A percentile compares a stretch with the other conserved stretches of the same genome.
Evolutionary conservation across 2,888 invertebrate species (phyloP).

Genomic region (Callyntrura guangdongensis): DNA sequence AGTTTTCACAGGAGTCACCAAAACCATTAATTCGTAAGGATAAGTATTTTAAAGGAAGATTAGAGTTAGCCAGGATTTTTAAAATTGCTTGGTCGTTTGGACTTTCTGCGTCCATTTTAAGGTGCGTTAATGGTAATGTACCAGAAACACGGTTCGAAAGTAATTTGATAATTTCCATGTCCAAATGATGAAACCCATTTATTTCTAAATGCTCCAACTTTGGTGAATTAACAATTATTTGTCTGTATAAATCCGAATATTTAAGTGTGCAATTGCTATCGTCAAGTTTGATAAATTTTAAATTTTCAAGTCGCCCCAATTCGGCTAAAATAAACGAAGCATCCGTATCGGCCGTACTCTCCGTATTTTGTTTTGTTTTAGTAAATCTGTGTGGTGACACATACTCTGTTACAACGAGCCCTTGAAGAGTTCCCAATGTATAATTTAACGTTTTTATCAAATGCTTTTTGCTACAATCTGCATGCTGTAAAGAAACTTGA

Average conservation of each 20-base stretch:
- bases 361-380: not conserved
- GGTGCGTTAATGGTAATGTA: constrained; percentile 1
- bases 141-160: not conserved
- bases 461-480: constrained; percentile 13
- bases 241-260: constrained; percentile 37
- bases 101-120: constrained; percentile 64
- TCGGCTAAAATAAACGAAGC: not conserved
- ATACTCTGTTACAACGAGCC: constrained; percentile 52
- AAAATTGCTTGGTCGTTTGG: constrained; percentile 9
- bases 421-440: constrained; percentile 11
- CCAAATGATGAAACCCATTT: constrained; percentile 52
- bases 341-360: not conserved
- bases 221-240: constrained; percentile 44
- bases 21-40: constrained; percentile 50
- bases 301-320: constrained; percentile 9
- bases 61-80: constrained; percentile 17
- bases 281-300: constrained; percentile 68
- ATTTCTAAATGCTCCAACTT: constrained; percentile 63
- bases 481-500: constrained; percentile 44
- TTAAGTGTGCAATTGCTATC: constrained; percentile 44
- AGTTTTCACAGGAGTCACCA: constrained; percentile 10
- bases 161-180: constrained; percentile 26
- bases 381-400: constrained; percentile 7
- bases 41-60: constrained; percentile 47
- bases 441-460: constrained; percentile 22